Evolutionary conservation across 2,888 invertebrate species (phyloP).

Genomic region (Leucophenga montana): DNA sequence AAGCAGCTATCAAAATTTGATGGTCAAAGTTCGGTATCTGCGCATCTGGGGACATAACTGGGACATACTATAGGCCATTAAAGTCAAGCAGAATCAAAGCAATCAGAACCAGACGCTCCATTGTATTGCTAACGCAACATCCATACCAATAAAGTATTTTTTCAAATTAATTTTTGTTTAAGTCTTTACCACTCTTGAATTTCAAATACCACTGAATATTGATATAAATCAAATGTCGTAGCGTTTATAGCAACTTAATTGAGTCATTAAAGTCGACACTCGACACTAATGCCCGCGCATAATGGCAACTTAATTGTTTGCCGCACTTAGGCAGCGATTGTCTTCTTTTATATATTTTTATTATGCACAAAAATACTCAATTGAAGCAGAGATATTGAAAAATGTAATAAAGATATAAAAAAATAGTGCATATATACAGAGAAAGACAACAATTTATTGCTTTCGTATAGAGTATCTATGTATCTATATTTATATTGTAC

Average conservation of each 20-base stretch:
- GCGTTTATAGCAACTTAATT: constrained; percentile 56
- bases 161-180: background rate
- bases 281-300: constrained; percentile 43
- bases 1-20: too few relatives aligned
- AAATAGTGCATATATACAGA: too few relatives aligned
- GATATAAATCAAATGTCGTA: constrained; percentile 17
- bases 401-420: too few relatives aligned
- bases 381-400: background rate
- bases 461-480: background rate
- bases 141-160: too few relatives aligned
- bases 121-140: too few relatives aligned
- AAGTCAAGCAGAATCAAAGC: too few relatives aligned
- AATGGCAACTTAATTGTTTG: constrained; percentile 16
- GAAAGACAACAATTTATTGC: background rate
- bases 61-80: too few relatives aligned
- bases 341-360: background rate
- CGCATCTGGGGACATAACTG: too few relatives aligned
- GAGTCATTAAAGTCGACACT: constrained; percentile 51
- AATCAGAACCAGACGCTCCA: constrained; percentile 24
- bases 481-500: background rate
- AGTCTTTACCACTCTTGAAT: background rate
- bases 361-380: background rate
- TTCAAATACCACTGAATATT: too few relatives aligned
- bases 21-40: too few relatives aligned
- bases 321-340: constrained; percentile 1